phyloP scores from a whole-genome alignment of 1,140 invertebrate species.

The Asobara japonica region DNA sequence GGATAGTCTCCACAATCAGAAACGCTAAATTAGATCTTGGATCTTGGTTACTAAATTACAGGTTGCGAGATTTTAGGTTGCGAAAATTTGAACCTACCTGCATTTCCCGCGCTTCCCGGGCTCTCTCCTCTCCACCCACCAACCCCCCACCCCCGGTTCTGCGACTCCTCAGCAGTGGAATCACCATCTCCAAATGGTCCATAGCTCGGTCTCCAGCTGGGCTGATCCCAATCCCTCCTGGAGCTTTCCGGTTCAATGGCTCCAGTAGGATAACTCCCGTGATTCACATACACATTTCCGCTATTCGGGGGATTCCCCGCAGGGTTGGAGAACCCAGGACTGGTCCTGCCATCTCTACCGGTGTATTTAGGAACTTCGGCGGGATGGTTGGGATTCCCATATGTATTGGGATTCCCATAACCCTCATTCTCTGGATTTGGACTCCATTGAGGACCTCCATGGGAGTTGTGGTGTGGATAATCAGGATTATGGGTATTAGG shows the following conservation, averaged over 20 bases:
- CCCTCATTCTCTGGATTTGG: neutral
- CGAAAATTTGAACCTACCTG: neutral
- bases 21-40: no score
- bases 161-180: neutral
- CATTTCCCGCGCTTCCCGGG: neutral
- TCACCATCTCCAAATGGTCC: neutral
- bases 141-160: neutral
- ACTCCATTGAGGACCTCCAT: neutral
- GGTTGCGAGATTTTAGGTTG: no score
- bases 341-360: slow-evolving; percentile 27
- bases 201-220: slow-evolving; percentile 18
- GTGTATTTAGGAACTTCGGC: neutral
- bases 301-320: neutral
- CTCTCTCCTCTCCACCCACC: neutral
- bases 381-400: neutral
- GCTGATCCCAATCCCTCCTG: neutral
- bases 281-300: slow-evolving; percentile 39
- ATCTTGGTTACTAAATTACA: no score
- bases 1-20: no score
- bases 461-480: neutral
- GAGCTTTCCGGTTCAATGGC: neutral
- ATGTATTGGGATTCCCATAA: neutral
- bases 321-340: slow-evolving; percentile 20
- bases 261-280: neutral
- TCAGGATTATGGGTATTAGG: no score